Base-by-base conservation (phyloP, 2,113 vertebrate genomes). In the Hippocampus zosterae region DNA sequence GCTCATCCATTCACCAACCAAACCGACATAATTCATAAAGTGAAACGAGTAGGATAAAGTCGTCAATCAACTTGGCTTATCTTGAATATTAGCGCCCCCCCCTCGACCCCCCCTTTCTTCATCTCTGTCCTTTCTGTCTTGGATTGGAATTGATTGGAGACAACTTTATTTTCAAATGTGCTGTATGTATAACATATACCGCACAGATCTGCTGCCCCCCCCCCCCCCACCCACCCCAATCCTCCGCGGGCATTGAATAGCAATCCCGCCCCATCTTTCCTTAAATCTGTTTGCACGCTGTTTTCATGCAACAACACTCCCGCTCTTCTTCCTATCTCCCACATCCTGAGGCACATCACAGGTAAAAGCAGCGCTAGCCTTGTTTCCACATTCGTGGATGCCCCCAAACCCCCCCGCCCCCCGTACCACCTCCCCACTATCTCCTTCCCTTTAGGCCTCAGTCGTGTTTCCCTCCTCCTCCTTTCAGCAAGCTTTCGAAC, bases 221-320 rank as follows among this genome's bases (percentile, higher is more conserved):
- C 65, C 79, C 62, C 77, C 78, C 19, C 33, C 68, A 73, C 71
- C 66, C 65, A 77, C 62, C 77, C 78, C 81, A 80, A 81, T 62
- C 41, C 50, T 71, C 79, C 79, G 67, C 64, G 42, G 74, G 84
- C 84, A 3, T 72, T 79, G 55, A 73, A 68, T 21, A 73, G 74
- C 74, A 84, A 81, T 81, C 85, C 83, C 65, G 33, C 81, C 79
- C 71, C 79, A 67, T 75, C 77, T 78, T 72, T 72, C 74, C 72
- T 82, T 72, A 83, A 82, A 82, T 82, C 79, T 78, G 79, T 79
- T 81, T 76, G 76, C 80, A 72, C 61, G 65, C 74, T 84, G 76
- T 74, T 87, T 80, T 79, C 77, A 75, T 83, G 67, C 77, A 81
- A 66, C 81, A 81, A 61, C 80, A 77, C 80, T 84, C 70, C 74